These are phyloP conservation scores for Thalassoma bifasciatum DNA, from an alignment of 2,113 vertebrate species.

Conservation along the genomic window DNA sequence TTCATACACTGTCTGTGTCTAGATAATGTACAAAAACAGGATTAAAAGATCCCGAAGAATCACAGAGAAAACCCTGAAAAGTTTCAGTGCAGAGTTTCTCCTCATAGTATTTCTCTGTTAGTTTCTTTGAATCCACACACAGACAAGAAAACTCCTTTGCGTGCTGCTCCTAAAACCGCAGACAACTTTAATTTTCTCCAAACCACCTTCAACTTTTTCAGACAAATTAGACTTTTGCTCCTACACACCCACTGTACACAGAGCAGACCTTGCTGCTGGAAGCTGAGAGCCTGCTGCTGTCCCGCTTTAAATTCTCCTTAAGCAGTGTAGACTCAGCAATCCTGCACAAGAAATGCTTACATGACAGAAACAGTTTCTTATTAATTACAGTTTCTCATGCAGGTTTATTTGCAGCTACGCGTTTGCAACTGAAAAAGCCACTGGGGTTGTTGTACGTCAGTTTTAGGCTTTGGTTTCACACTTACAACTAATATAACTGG, in stretches of 20 bases:
- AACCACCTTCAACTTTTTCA: not conserved
- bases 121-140: not conserved
- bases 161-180: not conserved
- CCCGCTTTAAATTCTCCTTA: not conserved
- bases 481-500: not conserved
- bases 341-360: not conserved
- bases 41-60: not conserved
- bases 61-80: not conserved
- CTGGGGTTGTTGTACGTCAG: not conserved
- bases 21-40: not conserved
- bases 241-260: constrained; percentile 17
- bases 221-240: constrained; percentile 17
- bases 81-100: not conserved
- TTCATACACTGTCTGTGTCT: constrained; percentile 12
- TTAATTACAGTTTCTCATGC: not conserved
- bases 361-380: not conserved
- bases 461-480: too few species aligned
- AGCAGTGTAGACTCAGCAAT: not conserved
- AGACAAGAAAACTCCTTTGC: not conserved
- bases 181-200: not conserved
- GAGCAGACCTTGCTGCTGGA: constrained; percentile 3
- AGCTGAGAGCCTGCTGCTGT: not conserved
- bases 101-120: not conserved
- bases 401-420: not conserved
- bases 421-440: not conserved